Evolutionary conservation across 2,888 invertebrate genomes (phyloP), one percentile per base, ranked within the genome.

Genomic region (Myopa testacea): DNA sequence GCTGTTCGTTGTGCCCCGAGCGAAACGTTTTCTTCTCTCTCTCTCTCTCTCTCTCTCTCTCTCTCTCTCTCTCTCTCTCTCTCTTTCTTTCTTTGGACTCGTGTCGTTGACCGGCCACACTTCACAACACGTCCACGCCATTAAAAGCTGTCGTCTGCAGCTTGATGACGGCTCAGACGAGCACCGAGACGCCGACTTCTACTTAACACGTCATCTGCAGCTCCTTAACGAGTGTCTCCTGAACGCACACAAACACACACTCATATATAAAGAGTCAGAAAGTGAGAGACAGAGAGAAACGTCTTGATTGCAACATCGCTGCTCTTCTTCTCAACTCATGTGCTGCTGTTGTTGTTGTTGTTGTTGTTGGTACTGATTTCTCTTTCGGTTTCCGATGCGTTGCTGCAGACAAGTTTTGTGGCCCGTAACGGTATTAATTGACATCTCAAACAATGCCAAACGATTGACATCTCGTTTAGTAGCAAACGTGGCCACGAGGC

Each of bases 381-480:
- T 14, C 5, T 19, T 6, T 6, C 19, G 34, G 62, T 26, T 8
- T 34, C 12, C 62, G 26, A 3, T 62, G 8, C 14, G 52, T 52
- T 72, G 71, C 58, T 55, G 60, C 34, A 7, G 45, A 8, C 38
- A 26, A 45, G 65, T 65, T 55, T 63, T 52, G 50, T 52, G 67
- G 38, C 63, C 16, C 4, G 45, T 63, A 72, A 63, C 63, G 40
- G 8, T 40, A 68, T 50, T 26, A 40, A 68, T 68, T 40, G 40
- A 45, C 68, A 62, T 68, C 68, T 19, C 38, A 40, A 40, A 19
- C 68, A 19, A 1, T 1, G 68, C 45, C 45, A 45, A 68, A 52
- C 71, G 71, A 50, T 37, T 55, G 50, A 50, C 37, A 37, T 34
- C 34, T 71, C 55, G 50, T 52, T 52, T 55, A 52, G n/a, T 71